Conservation (phyloP, 2,113 vertebrate species). For the Uria aalge region DNA sequence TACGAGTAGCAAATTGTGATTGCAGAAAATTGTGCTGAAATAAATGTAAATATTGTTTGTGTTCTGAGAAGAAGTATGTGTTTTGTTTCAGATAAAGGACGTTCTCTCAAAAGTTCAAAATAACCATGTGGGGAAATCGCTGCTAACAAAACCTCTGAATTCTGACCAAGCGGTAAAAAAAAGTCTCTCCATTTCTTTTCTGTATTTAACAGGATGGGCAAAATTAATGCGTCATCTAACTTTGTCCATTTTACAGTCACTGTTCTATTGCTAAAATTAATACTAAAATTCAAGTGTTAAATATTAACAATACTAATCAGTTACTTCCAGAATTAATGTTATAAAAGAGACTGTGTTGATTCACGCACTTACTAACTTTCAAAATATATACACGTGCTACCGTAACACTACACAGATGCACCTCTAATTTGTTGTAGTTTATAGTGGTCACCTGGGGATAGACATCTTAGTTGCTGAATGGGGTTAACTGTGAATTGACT, state of each 20-base stretch:
- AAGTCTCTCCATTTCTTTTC: background rate
- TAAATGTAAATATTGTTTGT: background rate
- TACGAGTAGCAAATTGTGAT: background rate
- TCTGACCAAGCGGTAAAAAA: conserved; percentile 83
- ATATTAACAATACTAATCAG: background rate
- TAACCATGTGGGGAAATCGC: conserved; percentile 77
- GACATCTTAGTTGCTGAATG: background rate
- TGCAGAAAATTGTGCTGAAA: background rate
- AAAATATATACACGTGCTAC: background rate
- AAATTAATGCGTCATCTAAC: background rate
- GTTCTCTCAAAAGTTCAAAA: conserved; percentile 80
- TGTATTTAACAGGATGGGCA: background rate
- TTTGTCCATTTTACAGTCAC: background rate
- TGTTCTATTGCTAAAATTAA: background rate
- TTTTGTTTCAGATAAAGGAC: conserved; percentile 78
- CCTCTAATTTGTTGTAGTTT: background rate
- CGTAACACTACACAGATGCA: background rate
- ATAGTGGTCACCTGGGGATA: background rate
- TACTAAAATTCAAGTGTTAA: background rate
- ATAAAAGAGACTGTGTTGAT: background rate
- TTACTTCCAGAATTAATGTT: background rate
- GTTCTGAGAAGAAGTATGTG: background rate
- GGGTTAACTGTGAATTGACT: background rate
- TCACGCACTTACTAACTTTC: background rate
- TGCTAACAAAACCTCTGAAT: conserved; percentile 81